Base-by-base conservation (phyloP, 1,140 invertebrate species). In the Lordiphosa mommai region DNA sequence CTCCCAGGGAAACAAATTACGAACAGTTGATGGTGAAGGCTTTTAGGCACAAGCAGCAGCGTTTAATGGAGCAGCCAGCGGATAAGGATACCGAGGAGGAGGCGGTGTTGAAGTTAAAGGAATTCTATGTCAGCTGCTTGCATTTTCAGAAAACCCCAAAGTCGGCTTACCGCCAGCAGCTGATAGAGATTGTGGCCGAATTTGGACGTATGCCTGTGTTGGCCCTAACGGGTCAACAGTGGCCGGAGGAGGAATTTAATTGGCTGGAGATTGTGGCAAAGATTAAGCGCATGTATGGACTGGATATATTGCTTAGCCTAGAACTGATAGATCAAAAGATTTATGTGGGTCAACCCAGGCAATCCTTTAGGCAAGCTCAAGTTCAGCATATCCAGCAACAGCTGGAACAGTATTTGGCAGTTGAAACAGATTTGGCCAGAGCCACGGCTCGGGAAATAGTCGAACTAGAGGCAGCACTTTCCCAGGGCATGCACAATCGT, bases 41-140 rank as follows among this genome's bases (percentile, higher is more conserved):
- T 5, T 88, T 70, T 37, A 36, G 56, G 6, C 76, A 74, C 50
- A 86, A 84, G 33, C 86, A 84, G 46, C 59, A 88, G 43, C 59
- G 71, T 0, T 33, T 88, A n/a, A 36, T 88, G 7, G 64, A 72
- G 16, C 63, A 66, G 10, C 53, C 52, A 0, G 49, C 59, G 1
- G 40, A 74, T 14, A 13, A 4, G 32, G 65, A 67, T 3, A 34
- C 4, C 7, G 69, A 82, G 4, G 46, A 55, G 1, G 14, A 10
- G 6, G 57, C 60, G 0, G 63, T 72, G 14, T 43, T 73, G 1
- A 73, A 63, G 7, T 23, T 86, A 0, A 88, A 87, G 37, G 47
- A 56, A 16, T 87, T 86, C 44, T 88, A 80, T 33, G 65, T 67
- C 34, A 86, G 80, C 2, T 88, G 86, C 23, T 49, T 76, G n/a